Evolutionary conservation across 2,888 invertebrate genomes (phyloP), one percentile per base, ranked within the genome.

Genomic region (Sclerodermus sp.): DNA sequence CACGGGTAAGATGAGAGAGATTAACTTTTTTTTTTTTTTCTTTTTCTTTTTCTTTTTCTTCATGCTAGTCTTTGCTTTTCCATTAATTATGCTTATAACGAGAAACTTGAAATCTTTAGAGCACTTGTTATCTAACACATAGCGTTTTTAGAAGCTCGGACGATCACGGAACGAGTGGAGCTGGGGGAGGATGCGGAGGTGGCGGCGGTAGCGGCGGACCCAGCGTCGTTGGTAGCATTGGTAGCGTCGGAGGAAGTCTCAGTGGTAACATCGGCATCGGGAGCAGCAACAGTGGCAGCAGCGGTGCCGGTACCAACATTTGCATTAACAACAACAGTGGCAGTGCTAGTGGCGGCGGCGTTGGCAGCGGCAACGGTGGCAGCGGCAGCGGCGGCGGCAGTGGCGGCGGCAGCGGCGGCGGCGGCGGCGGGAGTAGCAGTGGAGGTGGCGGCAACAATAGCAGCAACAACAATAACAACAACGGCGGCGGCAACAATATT

Each of bases 1-100:
- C 83, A 83, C 76, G 82, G 83, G 84, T 84, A 77, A 47, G 52
- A 49, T 38, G n/a, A n/a, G n/a, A n/a, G n/a, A n/a, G n/a, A n/a
- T n/a, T n/a, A n/a, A n/a, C n/a, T n/a, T n/a, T n/a, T n/a, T n/a
- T n/a, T n/a, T n/a, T n/a, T n/a, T n/a, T n/a, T n/a, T n/a, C n/a
- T n/a, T n/a, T n/a, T n/a, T n/a, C n/a, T n/a, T n/a, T n/a, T n/a
- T n/a, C n/a, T n/a, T n/a, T n/a, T n/a, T n/a, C n/a, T n/a, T n/a
- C n/a, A n/a, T n/a, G n/a, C n/a, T n/a, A n/a, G n/a, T n/a, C n/a
- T n/a, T n/a, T n/a, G n/a, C n/a, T n/a, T n/a, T n/a, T n/a, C n/a
- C n/a, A n/a, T n/a, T n/a, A n/a, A n/a, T n/a, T n/a, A n/a, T n/a
- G n/a, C n/a, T n/a, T n/a, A n/a, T n/a, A 49, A 8, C 23, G 23